A percentile compares a stretch with the other conserved stretches of the same genome.
These are phyloP conservation scores for Ligdia adustata DNA, from an alignment of 2,888 invertebrate species.

Conservation along the genomic window DNA sequence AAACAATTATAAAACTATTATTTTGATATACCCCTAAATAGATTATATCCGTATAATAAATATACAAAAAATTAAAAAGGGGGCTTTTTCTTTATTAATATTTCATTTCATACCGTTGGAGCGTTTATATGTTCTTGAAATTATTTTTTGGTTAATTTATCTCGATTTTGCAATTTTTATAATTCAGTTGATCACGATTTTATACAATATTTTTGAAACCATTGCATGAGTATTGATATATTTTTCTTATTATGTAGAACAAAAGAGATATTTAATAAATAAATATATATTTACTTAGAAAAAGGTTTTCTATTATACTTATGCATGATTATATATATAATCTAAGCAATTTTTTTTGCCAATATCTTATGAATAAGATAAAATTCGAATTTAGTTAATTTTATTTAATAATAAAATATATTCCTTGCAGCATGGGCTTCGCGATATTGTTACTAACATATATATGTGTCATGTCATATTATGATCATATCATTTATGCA, in stretches of 20 bases:
- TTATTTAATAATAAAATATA: conserved; percentile 34
- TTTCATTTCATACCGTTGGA: too few relatives aligned
- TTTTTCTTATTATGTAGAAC: neutral
- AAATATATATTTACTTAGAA: too few relatives aligned
- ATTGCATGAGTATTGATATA: conserved; percentile 1
- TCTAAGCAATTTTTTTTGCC: too few relatives aligned
- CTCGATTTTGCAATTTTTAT: too few relatives aligned
- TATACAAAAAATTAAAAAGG: neutral
- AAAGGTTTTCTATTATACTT: too few relatives aligned
- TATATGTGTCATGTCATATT: conserved; percentile 28
- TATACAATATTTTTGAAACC: neutral
- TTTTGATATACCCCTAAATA: too few relatives aligned
- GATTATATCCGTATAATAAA: too few relatives aligned
- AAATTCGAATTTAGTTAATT: conserved; percentile 23
- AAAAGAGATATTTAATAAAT: too few relatives aligned
- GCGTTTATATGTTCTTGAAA: neutral
- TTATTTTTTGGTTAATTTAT: neutral
- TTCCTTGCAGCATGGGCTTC: conserved; percentile 66
- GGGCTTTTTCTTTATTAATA: neutral
- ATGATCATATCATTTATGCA: too few relatives aligned
- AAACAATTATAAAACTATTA: too few relatives aligned
- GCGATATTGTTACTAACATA: conserved; percentile 46
- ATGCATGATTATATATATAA: too few relatives aligned
- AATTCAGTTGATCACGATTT: neutral
- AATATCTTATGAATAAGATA: too few relatives aligned